Conservation (phyloP, 2,888 invertebrate species). For the Amphipoea oculea region DNA sequence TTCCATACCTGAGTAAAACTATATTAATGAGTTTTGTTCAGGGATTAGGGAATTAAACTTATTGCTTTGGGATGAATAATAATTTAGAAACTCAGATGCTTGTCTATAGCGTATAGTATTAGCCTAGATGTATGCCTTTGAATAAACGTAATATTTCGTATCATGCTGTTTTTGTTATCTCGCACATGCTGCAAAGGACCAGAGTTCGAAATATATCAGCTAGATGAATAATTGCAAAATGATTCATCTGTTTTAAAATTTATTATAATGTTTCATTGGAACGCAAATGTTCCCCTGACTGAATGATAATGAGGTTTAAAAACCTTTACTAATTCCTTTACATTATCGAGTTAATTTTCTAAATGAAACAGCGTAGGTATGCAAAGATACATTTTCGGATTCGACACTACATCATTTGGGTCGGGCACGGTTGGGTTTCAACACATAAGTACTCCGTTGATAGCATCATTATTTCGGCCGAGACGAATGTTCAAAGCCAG, state of each 20-base stretch:
- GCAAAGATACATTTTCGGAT: constrained; percentile 3
- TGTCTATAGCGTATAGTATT: background rate
- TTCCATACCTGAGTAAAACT: background rate
- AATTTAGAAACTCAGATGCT: constrained; percentile 4
- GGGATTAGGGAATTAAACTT: constrained; percentile 3
- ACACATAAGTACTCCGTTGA: constrained; percentile 19
- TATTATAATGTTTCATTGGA: constrained; percentile 7
- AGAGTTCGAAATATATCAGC: constrained; percentile 44
- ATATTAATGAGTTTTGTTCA: background rate
- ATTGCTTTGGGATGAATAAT: constrained; percentile 26
- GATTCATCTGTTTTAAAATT: constrained; percentile 32
- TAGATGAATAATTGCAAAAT: constrained; percentile 40
- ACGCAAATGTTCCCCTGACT: background rate
- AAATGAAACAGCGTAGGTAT: constrained; percentile 11
- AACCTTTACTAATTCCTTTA: background rate
- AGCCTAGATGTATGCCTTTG: constrained; percentile 13
- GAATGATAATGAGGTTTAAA: background rate
- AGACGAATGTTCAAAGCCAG: constrained; percentile 33
- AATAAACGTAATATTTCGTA: constrained; percentile 34
- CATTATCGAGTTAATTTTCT: constrained; percentile 1
- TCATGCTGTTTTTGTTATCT: constrained; percentile 51
- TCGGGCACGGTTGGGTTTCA: constrained; percentile 26
- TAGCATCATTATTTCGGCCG: constrained; percentile 27
- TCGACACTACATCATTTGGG: constrained; percentile 20
- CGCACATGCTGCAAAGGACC: constrained; percentile 28